These are phyloP conservation scores for Orbicella faveolata DNA, from an alignment of 64 coral and sea anemone species.

Conservation along the genomic window DNA sequence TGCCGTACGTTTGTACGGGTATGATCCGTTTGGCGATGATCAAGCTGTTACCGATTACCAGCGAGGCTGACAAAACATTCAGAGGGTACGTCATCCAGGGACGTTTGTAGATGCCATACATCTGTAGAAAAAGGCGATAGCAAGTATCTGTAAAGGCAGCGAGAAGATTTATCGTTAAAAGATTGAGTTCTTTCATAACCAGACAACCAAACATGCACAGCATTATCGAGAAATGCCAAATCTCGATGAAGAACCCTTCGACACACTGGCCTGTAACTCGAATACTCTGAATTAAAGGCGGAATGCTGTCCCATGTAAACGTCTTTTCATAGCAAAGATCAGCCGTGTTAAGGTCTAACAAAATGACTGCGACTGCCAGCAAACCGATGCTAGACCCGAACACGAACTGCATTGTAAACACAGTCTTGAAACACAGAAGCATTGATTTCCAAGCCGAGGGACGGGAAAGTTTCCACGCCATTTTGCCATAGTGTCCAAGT, in stretches of 20 bases:
- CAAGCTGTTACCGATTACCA: constrained; percentile 46
- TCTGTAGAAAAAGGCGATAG: constrained; percentile 68
- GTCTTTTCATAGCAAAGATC: constrained; percentile 68
- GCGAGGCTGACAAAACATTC: constrained; percentile 41
- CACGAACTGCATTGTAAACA: neutral
- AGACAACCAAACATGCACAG: too few relatives aligned
- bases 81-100: constrained; percentile 79
- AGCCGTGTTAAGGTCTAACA: constrained; percentile 65
- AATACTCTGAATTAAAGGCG: constrained; percentile 45
- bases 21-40: constrained; percentile 55
- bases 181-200: too few relatives aligned
- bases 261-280: constrained; percentile 15
- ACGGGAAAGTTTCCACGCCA: constrained; percentile 13
- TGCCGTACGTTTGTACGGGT: neutral
- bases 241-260: too few relatives aligned
- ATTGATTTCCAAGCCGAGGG: neutral
- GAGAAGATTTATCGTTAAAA: constrained; percentile 61
- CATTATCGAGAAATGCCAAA: too few relatives aligned
- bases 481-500: neutral
- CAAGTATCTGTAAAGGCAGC: constrained; percentile 54
- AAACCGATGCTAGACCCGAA: constrained; percentile 39
- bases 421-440: too few relatives aligned
- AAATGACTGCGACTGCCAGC: constrained; percentile 17
- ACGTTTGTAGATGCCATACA: constrained; percentile 71
- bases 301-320: constrained; percentile 53